A percentile compares a stretch with the other conserved stretches of the same genome.
These are phyloP conservation scores for Mirza zaza DNA, from an alignment of 2,113 vertebrate genomes.

Conservation along the genomic window DNA sequence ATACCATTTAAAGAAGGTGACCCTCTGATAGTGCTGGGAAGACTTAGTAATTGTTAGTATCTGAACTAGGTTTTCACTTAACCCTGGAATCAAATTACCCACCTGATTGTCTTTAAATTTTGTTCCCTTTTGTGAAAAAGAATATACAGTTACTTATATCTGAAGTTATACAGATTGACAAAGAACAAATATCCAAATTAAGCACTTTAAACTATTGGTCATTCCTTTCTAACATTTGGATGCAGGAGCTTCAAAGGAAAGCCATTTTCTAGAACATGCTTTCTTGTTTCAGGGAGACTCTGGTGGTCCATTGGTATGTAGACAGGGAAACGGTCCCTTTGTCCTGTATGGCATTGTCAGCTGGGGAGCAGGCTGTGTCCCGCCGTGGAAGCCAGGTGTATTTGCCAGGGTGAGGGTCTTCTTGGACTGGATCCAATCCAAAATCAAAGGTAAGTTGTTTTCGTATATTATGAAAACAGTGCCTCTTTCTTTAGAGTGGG, in stretches of 20 bases:
- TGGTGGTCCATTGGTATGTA: slow-evolving; percentile 54
- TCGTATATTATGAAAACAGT: background rate
- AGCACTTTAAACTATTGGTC: background rate
- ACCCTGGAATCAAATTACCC: background rate
- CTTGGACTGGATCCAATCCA: slow-evolving; percentile 53
- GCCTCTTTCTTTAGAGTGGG: background rate
- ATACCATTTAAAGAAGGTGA: background rate
- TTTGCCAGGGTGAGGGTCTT: slow-evolving; percentile 44
- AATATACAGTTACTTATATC: background rate
- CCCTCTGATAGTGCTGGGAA: background rate
- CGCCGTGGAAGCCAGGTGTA: slow-evolving; percentile 28
- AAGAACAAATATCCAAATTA: background rate
- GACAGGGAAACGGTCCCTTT: background rate
- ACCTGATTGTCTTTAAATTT: background rate
- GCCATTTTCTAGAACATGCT: background rate
- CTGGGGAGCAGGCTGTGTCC: slow-evolving; percentile 5
- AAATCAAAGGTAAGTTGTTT: slow-evolving; percentile 39
- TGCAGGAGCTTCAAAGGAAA: background rate
- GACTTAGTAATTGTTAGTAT: background rate
- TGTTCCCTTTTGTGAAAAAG: background rate
- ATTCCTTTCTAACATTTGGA: background rate
- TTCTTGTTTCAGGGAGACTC: slow-evolving; percentile 54
- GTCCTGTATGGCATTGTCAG: slow-evolving; percentile 12
- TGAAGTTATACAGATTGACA: background rate
- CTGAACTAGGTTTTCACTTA: background rate